Base-by-base conservation (phyloP, 2,888 invertebrate genomes). In the Zele albiditarsus region DNA sequence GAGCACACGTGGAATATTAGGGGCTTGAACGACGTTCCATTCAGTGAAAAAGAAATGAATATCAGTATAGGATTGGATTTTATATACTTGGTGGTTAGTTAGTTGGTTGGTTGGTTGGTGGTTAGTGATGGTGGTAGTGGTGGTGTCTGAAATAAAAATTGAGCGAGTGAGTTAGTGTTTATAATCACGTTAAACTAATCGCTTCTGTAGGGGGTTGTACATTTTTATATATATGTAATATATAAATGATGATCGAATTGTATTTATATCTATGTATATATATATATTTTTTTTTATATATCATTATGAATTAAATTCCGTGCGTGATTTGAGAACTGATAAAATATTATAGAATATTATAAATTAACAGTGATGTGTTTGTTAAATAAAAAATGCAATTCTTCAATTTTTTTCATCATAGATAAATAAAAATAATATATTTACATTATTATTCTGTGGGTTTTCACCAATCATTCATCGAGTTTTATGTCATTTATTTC, bases 121-220 rank as follows among this genome's bases (percentile, higher is more conserved):
- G n/a, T 46, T 58, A 58, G 23, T 58, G 10, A 28, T 25, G 25
- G 23, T 16, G 6, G 46, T 66, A 12, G 12, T 42, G 12, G 33
- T 46, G 3, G 27, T 25, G 31, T 27, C 16, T 12, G 63, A 63
- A 77, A 66, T 68, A 53, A 60, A 77, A 74, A 80, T 79, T 76
- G 78, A 71, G 73, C 75, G 82, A 82, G 81, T 84, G 85, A 86
- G 84, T 86, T 84, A 83, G 82, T 82, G 85, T 79, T 83, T 83
- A 81, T 86, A 87, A 86, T 86, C 84, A 84, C 81, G 84, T 87
- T 85, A 85, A 84, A 82, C 84, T 86, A 86, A 87, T 87, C 85
- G 85, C 78, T 82, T 80, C 78, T 80, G 80, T 80, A 77, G 80
- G 77, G 81, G 83, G 81, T 81, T 78, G 49, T 38, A 49, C 62